Percentiles rank a stretch among this genome's conserved stretches.
Evolutionary conservation across 2,888 invertebrate genomes (phyloP).

Genomic region (Thymelicus sylvestris): DNA sequence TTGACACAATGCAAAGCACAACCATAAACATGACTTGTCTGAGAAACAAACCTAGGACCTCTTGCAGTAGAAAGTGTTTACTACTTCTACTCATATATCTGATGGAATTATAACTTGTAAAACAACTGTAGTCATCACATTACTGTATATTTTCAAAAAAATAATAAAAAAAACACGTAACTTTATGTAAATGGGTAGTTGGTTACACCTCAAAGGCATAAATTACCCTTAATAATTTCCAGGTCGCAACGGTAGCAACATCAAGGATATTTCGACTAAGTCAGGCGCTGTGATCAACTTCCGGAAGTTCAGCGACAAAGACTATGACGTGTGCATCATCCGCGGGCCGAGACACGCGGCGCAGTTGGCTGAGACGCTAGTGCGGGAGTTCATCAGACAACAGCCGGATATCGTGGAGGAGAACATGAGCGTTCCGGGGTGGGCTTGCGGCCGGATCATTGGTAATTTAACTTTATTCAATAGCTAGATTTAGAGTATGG

Average conservation of each 20-base stretch:
- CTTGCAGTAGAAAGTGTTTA: too few relatives aligned
- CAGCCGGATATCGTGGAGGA: slow-evolving; percentile 88
- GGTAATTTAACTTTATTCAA: slow-evolving; percentile 64
- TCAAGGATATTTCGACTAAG: slow-evolving; percentile 90
- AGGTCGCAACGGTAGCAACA: slow-evolving; percentile 90
- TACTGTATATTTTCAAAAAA: too few relatives aligned
- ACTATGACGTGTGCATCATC: slow-evolving; percentile 88
- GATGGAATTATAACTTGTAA: too few relatives aligned
- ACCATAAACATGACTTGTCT: too few relatives aligned
- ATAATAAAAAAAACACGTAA: too few relatives aligned
- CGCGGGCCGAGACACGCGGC: slow-evolving; percentile 88
- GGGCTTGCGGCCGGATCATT: slow-evolving; percentile 89
- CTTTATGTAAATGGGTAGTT: too few relatives aligned
- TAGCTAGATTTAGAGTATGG: too few relatives aligned
- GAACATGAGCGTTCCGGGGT: slow-evolving; percentile 87
- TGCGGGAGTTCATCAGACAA: slow-evolving; percentile 88
- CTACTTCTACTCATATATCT: too few relatives aligned
- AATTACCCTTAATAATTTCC: slow-evolving; percentile 8
- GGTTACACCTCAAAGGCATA: too few relatives aligned
- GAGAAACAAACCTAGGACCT: too few relatives aligned
- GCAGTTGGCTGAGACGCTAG: slow-evolving; percentile 87
- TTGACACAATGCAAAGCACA: too few relatives aligned
- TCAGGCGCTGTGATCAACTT: slow-evolving; percentile 87
- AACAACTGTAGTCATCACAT: too few relatives aligned
- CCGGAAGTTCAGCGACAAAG: slow-evolving; percentile 81